Percentiles rank a stretch among this genome's conserved stretches.
Evolutionary conservation across 1,140 invertebrate genomes (phyloP).

Genomic region (Akabosia matsudoensis): DNA sequence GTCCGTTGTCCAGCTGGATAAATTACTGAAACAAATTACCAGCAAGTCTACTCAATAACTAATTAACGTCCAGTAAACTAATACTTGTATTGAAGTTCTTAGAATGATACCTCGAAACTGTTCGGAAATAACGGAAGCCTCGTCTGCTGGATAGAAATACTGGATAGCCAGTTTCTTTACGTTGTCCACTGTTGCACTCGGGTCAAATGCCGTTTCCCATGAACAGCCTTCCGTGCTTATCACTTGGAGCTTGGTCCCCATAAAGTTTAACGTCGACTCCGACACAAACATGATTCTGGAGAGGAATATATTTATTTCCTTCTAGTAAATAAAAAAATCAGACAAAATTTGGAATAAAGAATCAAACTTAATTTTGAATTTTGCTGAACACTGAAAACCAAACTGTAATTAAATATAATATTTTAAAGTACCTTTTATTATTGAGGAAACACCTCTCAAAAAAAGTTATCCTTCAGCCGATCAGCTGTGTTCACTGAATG

Average conservation of each 20-base stretch:
- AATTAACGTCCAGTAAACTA: neutral
- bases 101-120: conserved; percentile 28
- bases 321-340: too few species aligned
- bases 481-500: too few species aligned
- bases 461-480: too few species aligned
- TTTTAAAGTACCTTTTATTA: too few species aligned
- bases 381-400: too few species aligned
- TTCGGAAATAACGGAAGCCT: conserved; percentile 20
- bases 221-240: conserved; percentile 37
- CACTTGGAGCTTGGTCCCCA: conserved; percentile 39
- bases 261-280: conserved; percentile 39
- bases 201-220: conserved; percentile 34
- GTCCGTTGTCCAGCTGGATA: conserved; percentile 32
- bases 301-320: too few species aligned
- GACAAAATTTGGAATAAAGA: too few species aligned
- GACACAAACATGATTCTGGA: conserved; percentile 44
- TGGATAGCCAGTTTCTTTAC: conserved; percentile 29
- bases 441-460: too few species aligned
- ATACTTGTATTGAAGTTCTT: neutral
- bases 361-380: too few species aligned
- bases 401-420: too few species aligned
- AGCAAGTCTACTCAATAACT: too few species aligned
- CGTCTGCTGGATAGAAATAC: conserved; percentile 30
- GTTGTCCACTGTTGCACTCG: conserved; percentile 30
- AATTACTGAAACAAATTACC: conserved; percentile 25